Evolutionary conservation across 1,140 invertebrate genomes (phyloP).

Genomic region (Zaprionus taronus): DNA sequence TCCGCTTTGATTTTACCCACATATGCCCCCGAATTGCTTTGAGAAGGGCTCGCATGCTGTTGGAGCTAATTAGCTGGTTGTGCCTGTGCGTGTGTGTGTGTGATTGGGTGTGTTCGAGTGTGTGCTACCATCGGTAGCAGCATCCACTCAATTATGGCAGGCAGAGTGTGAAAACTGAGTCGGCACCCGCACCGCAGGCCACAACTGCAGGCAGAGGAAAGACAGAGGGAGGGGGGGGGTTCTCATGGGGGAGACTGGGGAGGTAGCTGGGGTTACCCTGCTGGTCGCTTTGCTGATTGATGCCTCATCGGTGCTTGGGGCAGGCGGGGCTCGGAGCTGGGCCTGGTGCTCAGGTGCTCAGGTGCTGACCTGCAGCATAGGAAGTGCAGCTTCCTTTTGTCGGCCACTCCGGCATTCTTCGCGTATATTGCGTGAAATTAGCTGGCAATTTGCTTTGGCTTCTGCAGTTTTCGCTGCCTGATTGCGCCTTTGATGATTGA

Average conservation of each 20-base stretch:
- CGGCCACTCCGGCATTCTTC: constrained; percentile 56
- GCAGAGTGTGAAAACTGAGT: constrained; percentile 62
- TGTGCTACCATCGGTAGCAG: constrained; percentile 6
- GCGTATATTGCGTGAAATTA: constrained; percentile 63
- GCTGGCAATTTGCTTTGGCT: constrained; percentile 66
- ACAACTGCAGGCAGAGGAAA: not conserved
- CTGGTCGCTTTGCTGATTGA: constrained; percentile 32
- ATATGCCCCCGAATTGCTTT: not conserved
- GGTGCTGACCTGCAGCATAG: constrained; percentile 32
- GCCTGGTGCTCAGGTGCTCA: constrained; percentile 23
- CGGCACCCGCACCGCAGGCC: constrained; percentile 36
- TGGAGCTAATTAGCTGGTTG: constrained; percentile 49
- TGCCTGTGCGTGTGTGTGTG: constrained; percentile 13
- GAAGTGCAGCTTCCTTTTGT: constrained; percentile 67
- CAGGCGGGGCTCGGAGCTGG: not conserved
- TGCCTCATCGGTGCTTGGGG: constrained; percentile 2
- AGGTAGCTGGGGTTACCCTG: constrained; percentile 11
- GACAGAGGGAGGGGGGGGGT: not conserved
- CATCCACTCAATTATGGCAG: constrained; percentile 58
- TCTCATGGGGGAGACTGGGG: not conserved
- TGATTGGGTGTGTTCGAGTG: constrained; percentile 8
- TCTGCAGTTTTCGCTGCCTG: constrained; percentile 19
- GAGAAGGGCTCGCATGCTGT: constrained; percentile 24
- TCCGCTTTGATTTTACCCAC: constrained; percentile 65
- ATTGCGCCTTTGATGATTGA: constrained; percentile 57